phyloP scores from a whole-genome alignment of 2,113 vertebrate genomes.

The Pseudopipra pipra region DNA sequence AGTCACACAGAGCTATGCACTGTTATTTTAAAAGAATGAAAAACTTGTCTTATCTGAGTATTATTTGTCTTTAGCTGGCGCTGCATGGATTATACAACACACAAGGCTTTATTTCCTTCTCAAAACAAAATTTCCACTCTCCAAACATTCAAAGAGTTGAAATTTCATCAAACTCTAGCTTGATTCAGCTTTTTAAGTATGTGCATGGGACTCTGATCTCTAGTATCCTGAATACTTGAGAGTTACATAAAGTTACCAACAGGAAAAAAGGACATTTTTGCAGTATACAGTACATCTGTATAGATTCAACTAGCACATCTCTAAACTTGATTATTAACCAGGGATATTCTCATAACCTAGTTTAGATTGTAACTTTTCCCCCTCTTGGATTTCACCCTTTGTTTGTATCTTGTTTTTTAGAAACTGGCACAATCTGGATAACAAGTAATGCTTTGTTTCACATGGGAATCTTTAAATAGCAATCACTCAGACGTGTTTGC shows the following conservation, averaged over 20 bases:
- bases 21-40: background rate
- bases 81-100: background rate
- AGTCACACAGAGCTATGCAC: background rate
- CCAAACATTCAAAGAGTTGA: background rate
- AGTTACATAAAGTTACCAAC: background rate
- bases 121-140: background rate
- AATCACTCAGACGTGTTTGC: background rate
- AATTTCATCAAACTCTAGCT: background rate
- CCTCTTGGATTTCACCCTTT: background rate
- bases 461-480: background rate
- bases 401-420: slow-evolving; percentile 22
- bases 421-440: background rate
- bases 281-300: background rate
- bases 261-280: background rate
- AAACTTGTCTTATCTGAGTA: background rate
- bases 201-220: background rate
- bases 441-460: slow-evolving; percentile 16
- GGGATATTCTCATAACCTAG: background rate
- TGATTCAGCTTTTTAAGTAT: background rate
- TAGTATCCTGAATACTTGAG: background rate
- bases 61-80: background rate
- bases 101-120: background rate
- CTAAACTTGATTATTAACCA: background rate
- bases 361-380: slow-evolving; percentile 2
- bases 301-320: background rate